Base-by-base conservation (phyloP, 1,140 invertebrate genomes). In the Lordiphosa stackelbergi region DNA sequence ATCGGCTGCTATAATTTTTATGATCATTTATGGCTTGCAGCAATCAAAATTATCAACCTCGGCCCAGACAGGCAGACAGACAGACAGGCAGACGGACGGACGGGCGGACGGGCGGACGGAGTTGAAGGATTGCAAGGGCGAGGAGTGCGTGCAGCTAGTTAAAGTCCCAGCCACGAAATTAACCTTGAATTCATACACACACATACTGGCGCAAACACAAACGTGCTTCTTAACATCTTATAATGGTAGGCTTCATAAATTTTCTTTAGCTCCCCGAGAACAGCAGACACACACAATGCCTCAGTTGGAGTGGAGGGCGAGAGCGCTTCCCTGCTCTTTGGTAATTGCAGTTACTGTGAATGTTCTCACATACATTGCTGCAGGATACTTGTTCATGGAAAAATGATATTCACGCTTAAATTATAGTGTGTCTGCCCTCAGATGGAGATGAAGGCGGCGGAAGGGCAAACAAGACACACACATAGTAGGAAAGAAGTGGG, bases 321-420 rank as follows among this genome's bases (percentile, higher is more conserved):
- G 24, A 46, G 43, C 24, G 19, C 40, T 16, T 42, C 40, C 28
- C 37, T 35, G 49, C 37, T 51, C 36, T 55, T 52, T 58, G 60
- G 75, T 81, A 81, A 81, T 83, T 84, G 77, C 73, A 81, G 72
- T 83, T 83, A 81, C 77, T 81, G 77, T 83, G 77, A 83, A 83
- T 83, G 77, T 83, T 77, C 77, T 77, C 77, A 81, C 78, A 81
- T 77, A 52, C 73, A 84, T 70, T 78, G 73, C 78, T 84, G 52
- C 73, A 83, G 78, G 78, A 78, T 84, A 83, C 69, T 83, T 83
- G 78, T 83, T 83, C 78, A 84, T 83, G 78, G 78, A 83, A 83
- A 83, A 84, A 83, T 83, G 69, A 83, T 83, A 83, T 83, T 83
- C 77, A 84, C 78, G 78, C 77, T 84, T 66, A 84, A 83, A 84